Conservation (phyloP, 2,888 invertebrate species). For the Lissocephala sabroskyi region DNA sequence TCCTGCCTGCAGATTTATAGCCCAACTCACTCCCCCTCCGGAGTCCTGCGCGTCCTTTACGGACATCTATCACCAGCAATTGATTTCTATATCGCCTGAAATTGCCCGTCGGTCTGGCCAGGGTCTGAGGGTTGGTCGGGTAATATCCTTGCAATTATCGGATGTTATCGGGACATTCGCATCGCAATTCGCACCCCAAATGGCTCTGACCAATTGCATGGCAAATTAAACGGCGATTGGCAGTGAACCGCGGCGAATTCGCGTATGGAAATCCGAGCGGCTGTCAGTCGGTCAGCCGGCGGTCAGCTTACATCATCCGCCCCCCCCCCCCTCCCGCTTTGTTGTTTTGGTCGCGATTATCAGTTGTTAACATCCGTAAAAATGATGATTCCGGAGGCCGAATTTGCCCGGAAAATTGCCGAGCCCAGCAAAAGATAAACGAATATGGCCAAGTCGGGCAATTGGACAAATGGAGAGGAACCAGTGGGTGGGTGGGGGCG, state of each 20-base stretch:
- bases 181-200: background rate
- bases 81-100: constrained; percentile 48
- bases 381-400: constrained; percentile 41
- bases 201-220: constrained; percentile 27
- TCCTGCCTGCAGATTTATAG: constrained; percentile 57
- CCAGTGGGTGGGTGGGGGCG: too few relatives aligned
- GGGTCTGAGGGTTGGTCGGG: constrained; percentile 3
- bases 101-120: constrained; percentile 24
- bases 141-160: constrained; percentile 28
- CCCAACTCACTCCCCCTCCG: constrained; percentile 7
- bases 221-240: constrained; percentile 6
- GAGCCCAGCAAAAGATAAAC: constrained; percentile 22
- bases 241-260: constrained; percentile 14
- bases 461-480: too few relatives aligned
- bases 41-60: too few relatives aligned
- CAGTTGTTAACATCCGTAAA: constrained; percentile 63
- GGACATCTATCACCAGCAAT: constrained; percentile 41
- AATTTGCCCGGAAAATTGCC: background rate
- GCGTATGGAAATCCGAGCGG: constrained; percentile 47
- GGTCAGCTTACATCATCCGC: constrained; percentile 29
- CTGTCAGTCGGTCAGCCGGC: background rate
- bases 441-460: too few relatives aligned
- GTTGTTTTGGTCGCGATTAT: constrained; percentile 48
- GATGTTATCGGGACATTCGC: constrained; percentile 28
- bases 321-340: background rate